phyloP scores from a whole-genome alignment of 2,113 vertebrate species.

The Sphyrna mokarran region DNA sequence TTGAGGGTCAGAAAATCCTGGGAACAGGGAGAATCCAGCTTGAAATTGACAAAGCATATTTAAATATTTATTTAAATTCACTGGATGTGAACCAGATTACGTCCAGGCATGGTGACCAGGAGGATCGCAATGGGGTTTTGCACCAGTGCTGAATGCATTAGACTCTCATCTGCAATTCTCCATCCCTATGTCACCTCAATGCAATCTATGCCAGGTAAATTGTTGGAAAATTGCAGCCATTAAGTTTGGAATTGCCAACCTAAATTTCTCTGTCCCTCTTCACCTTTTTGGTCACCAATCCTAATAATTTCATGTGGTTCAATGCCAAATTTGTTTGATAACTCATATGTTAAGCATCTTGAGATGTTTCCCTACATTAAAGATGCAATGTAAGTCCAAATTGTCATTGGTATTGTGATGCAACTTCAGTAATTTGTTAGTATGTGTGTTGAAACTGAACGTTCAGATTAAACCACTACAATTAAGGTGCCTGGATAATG shows the following conservation, averaged over 20 bases:
- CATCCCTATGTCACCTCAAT: no score
- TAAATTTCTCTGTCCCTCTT: not conserved
- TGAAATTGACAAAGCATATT: no score
- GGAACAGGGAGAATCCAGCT: no score
- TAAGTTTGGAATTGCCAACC: not conserved
- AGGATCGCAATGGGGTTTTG: no score
- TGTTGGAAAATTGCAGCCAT: not conserved
- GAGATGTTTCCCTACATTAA: not conserved
- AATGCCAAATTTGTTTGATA: not conserved
- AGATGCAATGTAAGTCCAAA: not conserved
- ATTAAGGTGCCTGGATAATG: not conserved
- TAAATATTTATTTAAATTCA: no score
- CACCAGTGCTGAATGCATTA: no score
- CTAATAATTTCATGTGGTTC: not conserved
- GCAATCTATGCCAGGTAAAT: no score
- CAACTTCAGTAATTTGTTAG: not conserved
- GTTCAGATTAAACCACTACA: not conserved
- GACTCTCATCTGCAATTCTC: no score
- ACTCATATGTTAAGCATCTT: not conserved
- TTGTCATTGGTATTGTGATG: not conserved
- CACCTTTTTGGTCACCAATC: not conserved
- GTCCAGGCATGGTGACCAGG: no score
- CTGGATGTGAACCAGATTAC: no score
- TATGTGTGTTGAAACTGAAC: not conserved
- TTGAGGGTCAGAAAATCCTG: no score